Percentiles rank a stretch among this genome's conserved stretches.
phyloP scores from a whole-genome alignment of 2,113 vertebrate genomes.

The Aptenodytes patagonicus region DNA sequence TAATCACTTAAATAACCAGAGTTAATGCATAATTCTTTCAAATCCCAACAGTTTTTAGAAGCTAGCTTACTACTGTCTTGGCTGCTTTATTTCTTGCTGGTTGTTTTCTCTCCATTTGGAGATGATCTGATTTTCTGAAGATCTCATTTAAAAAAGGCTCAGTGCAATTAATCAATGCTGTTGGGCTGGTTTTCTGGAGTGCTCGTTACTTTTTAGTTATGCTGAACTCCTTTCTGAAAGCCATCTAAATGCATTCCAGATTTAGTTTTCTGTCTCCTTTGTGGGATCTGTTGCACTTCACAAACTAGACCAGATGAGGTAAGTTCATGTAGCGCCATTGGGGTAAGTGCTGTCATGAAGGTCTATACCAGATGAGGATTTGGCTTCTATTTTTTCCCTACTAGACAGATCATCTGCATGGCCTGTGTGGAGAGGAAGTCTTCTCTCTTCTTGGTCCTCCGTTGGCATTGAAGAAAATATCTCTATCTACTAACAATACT shows the following conservation, averaged over 20 bases:
- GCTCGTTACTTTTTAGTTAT: background rate
- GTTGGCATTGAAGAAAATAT: background rate
- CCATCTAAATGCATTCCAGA: slow-evolving; percentile 8
- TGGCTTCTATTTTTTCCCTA: background rate
- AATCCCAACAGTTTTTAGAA: slow-evolving; percentile 30
- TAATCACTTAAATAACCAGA: slow-evolving; percentile 28
- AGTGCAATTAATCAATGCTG: background rate
- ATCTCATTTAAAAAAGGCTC: background rate
- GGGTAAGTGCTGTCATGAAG: background rate
- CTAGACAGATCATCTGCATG: background rate
- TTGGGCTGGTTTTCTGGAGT: slow-evolving; percentile 5
- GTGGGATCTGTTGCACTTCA: background rate
- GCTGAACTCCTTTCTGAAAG: background rate
- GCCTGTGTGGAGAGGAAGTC: background rate
- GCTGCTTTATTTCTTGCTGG: background rate
- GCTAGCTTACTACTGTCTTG: slow-evolving; percentile 49
- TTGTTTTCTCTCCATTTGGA: slow-evolving; percentile 35
- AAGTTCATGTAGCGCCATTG: background rate
- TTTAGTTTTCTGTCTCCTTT: background rate
- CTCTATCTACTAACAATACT: background rate
- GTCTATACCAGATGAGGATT: background rate
- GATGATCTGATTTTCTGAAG: slow-evolving; percentile 29
- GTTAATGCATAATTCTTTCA: slow-evolving; percentile 27
- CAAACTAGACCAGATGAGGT: background rate
- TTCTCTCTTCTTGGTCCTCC: background rate